phyloP scores from a whole-genome alignment of 2,888 invertebrate species.

The Parasteatoda lunata region DNA sequence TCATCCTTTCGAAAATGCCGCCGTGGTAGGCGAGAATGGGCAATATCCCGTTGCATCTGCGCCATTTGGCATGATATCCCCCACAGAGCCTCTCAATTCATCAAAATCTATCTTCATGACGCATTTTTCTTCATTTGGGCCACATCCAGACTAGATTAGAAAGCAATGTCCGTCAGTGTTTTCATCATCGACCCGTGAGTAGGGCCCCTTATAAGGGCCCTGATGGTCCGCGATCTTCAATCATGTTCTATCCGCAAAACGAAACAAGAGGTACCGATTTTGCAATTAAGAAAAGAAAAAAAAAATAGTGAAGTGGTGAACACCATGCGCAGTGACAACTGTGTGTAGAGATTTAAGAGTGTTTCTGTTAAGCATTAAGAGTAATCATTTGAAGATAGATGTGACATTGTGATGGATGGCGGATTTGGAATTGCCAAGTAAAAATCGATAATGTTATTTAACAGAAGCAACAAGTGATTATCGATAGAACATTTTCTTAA shows the following conservation, averaged over 20 bases:
- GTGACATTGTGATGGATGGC: background rate
- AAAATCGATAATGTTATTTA: too few species aligned
- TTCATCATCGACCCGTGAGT: background rate
- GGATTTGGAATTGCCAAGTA: too few species aligned
- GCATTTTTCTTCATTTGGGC: constrained; percentile 41
- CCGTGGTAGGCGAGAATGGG: background rate
- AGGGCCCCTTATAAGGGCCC: background rate
- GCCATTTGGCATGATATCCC: background rate
- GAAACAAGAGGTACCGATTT: background rate
- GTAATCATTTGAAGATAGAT: background rate
- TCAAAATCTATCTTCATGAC: constrained; percentile 29
- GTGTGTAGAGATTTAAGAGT: background rate
- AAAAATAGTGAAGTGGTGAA: background rate
- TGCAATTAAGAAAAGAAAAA: background rate
- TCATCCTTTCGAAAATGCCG: too few species aligned
- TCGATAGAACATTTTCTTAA: too few species aligned
- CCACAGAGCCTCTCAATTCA: constrained; percentile 9
- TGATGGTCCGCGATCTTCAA: background rate
- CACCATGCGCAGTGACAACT: background rate
- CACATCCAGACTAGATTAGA: background rate
- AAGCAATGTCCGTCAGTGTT: background rate
- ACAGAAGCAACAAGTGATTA: too few species aligned
- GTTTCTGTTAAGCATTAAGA: background rate
- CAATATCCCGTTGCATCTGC: background rate
- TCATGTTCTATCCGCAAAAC: background rate